These are phyloP conservation scores for Harpalus rufipes DNA, from an alignment of 2,888 invertebrate genomes.

Conservation along the genomic window DNA sequence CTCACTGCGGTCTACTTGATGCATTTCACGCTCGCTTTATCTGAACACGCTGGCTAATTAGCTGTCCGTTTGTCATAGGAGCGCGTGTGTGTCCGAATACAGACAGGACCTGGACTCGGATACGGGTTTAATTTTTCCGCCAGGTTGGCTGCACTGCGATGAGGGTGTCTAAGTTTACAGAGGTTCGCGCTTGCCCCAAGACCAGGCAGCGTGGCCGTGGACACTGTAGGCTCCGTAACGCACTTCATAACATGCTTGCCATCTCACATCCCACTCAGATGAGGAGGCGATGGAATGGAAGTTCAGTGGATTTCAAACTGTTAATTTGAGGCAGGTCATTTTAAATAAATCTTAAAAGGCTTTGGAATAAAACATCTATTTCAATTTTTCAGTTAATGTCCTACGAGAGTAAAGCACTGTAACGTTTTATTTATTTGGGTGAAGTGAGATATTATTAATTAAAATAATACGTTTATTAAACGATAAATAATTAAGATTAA, in stretches of 20 bases:
- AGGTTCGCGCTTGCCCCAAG: constrained; percentile 40
- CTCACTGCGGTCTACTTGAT: neutral
- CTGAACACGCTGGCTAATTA: constrained; percentile 55
- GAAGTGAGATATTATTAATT: too few species aligned
- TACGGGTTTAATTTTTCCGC: constrained; percentile 55
- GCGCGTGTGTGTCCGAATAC: neutral
- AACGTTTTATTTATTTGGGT: too few species aligned
- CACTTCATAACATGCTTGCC: constrained; percentile 23
- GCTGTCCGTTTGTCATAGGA: constrained; percentile 37
- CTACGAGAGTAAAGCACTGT: too few species aligned
- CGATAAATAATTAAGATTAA: too few species aligned
- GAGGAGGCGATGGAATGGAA: neutral
- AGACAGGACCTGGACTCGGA: neutral
- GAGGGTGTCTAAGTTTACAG: constrained; percentile 34
- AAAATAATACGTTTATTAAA: too few species aligned
- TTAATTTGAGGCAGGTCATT: neutral
- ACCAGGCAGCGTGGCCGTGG: constrained; percentile 40
- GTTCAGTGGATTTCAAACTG: neutral
- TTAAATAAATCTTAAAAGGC: too few species aligned
- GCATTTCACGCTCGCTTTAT: constrained; percentile 50
- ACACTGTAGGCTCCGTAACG: constrained; percentile 6
- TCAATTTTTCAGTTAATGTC: too few species aligned
- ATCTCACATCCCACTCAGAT: constrained; percentile 14
- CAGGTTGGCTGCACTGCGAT: constrained; percentile 34
- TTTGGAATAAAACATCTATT: too few species aligned